Conservation (phyloP, 2,113 vertebrate genomes). For the Meriones unguiculatus region DNA sequence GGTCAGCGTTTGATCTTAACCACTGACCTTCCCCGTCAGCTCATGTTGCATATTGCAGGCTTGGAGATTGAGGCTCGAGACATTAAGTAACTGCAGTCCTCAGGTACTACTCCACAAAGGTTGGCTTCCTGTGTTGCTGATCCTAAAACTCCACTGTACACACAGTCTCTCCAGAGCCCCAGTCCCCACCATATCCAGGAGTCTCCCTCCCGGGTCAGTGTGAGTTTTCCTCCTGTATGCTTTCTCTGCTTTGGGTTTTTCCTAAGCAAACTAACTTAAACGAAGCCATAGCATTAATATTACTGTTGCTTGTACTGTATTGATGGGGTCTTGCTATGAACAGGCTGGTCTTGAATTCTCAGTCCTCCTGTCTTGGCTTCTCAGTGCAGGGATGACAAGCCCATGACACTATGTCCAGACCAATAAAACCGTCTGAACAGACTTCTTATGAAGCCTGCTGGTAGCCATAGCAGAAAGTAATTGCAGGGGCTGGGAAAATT, state of each 20-base stretch:
- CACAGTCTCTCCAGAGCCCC: background rate
- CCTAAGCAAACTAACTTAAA: background rate
- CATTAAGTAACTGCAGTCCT: background rate
- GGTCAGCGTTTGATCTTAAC: background rate
- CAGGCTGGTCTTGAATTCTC: background rate
- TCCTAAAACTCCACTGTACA: accelerated
- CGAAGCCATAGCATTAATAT: background rate
- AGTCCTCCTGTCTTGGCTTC: background rate
- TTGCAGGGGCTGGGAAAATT: background rate
- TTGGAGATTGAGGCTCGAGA: background rate
- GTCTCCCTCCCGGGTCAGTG: background rate
- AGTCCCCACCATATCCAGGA: background rate
- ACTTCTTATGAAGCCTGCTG: background rate
- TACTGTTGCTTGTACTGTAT: too few relatives aligned
- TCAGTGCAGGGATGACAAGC: background rate
- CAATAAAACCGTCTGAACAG: background rate
- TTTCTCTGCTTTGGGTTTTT: background rate
- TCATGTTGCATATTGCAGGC: background rate
- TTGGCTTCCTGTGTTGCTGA: background rate
- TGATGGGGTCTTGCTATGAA: background rate
- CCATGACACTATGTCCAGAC: too few relatives aligned
- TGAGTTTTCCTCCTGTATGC: background rate
- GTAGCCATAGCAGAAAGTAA: background rate
- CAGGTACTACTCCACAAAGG: background rate
- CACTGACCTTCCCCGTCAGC: background rate